Evolutionary conservation across 2,113 vertebrate genomes (phyloP).

Genomic region (Saimiri boliviensis): DNA sequence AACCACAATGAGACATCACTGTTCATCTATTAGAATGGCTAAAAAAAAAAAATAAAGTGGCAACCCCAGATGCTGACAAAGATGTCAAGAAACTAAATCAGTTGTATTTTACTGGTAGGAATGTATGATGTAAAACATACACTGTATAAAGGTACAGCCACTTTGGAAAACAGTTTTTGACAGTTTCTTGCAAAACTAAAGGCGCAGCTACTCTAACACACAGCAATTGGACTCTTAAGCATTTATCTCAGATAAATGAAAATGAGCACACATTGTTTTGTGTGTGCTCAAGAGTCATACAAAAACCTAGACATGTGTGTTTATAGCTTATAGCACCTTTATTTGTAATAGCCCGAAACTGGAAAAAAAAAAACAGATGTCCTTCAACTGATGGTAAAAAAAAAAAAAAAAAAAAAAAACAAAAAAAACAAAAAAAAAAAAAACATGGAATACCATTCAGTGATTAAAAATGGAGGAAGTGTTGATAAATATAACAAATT

Average conservation of each 20-base stretch:
- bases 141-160: background rate
- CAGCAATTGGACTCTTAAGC: background rate
- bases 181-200: background rate
- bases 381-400: background rate
- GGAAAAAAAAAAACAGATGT: background rate
- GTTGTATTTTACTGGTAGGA: background rate
- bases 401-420: background rate
- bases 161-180: background rate
- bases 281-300: background rate
- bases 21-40: background rate
- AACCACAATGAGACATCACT: background rate
- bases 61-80: background rate
- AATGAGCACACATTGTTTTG: background rate
- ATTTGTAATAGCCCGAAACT: background rate
- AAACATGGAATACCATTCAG: background rate
- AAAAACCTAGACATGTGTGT: background rate
- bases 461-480: background rate
- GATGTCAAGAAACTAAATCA: background rate
- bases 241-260: conserved; percentile 13
- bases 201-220: background rate
- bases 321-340: background rate
- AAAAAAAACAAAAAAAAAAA: background rate
- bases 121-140: background rate
- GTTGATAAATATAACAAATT: background rate
- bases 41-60: background rate